Percentiles rank a stretch among this genome's conserved stretches.
phyloP scores from a whole-genome alignment of 2,113 vertebrate genomes.

The Jaculus jaculus region DNA sequence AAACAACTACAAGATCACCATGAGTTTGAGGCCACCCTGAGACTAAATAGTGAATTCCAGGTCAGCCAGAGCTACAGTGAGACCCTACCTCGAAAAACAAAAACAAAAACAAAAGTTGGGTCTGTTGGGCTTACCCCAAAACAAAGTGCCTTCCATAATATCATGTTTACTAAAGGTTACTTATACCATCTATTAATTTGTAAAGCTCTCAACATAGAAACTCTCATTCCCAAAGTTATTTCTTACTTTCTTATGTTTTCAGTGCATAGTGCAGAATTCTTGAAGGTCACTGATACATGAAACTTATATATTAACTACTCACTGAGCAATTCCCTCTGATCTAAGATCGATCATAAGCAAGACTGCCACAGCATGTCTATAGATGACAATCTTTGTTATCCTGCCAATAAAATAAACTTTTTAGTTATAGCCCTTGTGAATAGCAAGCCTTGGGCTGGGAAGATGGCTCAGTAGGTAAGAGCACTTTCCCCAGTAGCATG shows the following conservation, averaged over 20 bases:
- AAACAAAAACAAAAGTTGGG: too few species aligned
- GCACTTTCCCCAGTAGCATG: too few species aligned
- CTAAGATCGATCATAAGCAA: constrained; percentile 97
- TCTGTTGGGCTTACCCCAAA: too few species aligned
- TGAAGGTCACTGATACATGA: background rate
- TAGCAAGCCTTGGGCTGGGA: background rate
- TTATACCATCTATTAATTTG: constrained; percentile 25
- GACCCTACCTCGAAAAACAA: too few species aligned
- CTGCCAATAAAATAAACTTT: constrained; percentile 79
- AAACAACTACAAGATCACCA: too few species aligned
- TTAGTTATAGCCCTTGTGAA: background rate
- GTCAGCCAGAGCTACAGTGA: too few species aligned
- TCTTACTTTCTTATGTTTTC: background rate
- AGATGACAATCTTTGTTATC: constrained; percentile 92
- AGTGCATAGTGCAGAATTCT: background rate
- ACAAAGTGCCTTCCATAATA: background rate
- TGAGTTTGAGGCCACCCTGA: too few species aligned
- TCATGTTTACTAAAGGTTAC: constrained; percentile 7
- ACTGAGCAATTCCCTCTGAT: constrained; percentile 89
- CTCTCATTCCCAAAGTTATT: constrained; percentile 29
- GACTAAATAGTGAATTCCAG: too few species aligned
- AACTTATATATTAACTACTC: background rate
- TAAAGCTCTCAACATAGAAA: constrained; percentile 26
- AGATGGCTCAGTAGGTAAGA: too few species aligned
- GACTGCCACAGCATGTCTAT: constrained; percentile 95